Evolutionary conservation across 23 tunicate species (phyloP).

Genomic region (Styela plicata): DNA sequence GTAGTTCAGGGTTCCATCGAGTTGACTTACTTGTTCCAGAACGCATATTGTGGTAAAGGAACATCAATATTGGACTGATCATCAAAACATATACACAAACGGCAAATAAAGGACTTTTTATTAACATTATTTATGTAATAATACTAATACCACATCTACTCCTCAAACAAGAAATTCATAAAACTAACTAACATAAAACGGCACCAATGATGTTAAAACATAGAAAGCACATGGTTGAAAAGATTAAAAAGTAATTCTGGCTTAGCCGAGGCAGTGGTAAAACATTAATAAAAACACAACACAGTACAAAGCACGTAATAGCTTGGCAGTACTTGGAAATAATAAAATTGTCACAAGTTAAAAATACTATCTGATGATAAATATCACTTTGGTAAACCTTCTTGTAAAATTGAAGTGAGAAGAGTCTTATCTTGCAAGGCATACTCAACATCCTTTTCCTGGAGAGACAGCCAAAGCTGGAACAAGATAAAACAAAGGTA

Average conservation of each 20-base stretch:
- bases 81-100: no score
- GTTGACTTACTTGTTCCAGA: no score
- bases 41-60: no score
- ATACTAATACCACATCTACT: no score
- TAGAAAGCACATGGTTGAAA: background rate
- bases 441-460: slow-evolving; percentile 76
- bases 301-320: background rate
- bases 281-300: background rate
- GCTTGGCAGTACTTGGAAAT: background rate
- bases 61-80: no score
- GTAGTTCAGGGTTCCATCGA: no score
- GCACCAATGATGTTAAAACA: background rate
- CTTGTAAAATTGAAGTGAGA: slow-evolving; percentile 48
- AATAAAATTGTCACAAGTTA: background rate
- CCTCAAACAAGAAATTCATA: no score
- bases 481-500: background rate
- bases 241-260: no score
- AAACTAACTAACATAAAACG: background rate
- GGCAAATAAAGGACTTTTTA: no score
- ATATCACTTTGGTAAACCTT: slow-evolving; percentile 15
- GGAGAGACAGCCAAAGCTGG: slow-evolving; percentile 51
- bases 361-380: background rate
- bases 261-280: no score
- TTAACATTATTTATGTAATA: no score
- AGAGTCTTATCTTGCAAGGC: slow-evolving; percentile 65